phyloP scores from a whole-genome alignment of 2,797 vertebrate genomes.

The Myotis myotis region DNA sequence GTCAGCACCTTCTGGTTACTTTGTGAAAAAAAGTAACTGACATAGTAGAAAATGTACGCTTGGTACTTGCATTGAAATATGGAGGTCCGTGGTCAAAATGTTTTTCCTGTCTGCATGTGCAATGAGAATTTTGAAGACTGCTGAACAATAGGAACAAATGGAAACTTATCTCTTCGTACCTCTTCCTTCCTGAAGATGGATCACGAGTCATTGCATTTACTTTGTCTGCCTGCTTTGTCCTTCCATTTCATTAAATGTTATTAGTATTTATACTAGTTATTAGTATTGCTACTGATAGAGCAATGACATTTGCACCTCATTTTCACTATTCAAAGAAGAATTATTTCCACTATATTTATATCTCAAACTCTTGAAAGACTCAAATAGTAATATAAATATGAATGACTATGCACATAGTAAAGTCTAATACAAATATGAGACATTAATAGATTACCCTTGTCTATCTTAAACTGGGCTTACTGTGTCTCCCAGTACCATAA shows the following conservation, averaged over 20 bases:
- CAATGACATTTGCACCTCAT: background rate
- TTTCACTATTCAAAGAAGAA: background rate
- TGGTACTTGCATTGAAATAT: background rate
- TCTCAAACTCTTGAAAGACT: background rate
- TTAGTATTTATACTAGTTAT: background rate
- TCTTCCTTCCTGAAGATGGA: background rate
- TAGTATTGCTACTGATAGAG: background rate
- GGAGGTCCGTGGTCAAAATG: background rate
- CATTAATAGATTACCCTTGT: background rate
- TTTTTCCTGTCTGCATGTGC: background rate
- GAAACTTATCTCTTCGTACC: background rate
- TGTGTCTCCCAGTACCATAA: background rate
- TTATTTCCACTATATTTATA: background rate
- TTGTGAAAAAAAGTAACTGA: background rate
- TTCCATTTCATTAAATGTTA: background rate
- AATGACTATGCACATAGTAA: background rate
- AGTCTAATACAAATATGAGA: background rate
- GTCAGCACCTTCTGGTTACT: background rate
- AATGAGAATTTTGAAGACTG: background rate
- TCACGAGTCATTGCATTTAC: background rate
- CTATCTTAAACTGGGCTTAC: background rate
- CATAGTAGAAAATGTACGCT: background rate
- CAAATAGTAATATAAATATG: background rate
- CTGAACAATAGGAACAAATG: background rate
- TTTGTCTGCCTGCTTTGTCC: background rate